Base-by-base conservation (phyloP, 2,797 vertebrate species). In the Diglossa cyanea region DNA sequence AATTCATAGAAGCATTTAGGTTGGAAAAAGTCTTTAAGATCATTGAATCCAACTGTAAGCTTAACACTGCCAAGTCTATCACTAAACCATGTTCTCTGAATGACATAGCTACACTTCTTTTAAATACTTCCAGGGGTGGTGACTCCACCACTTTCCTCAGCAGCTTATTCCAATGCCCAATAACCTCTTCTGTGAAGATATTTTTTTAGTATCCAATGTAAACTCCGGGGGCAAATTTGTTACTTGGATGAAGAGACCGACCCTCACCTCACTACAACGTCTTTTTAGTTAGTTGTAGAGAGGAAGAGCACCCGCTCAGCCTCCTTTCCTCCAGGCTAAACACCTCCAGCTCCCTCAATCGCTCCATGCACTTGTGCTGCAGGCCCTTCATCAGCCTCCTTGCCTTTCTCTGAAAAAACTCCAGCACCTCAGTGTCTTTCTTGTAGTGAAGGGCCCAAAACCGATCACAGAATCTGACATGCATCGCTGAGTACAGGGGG, bases 401-500 rank as follows among this genome's bases (percentile, higher is more conserved):
- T 54, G 18, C 13, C 26, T 7, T 54, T 54, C 23, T 72, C 31
- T 54, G 31, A 39, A 78, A 45, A 60, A 51, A n/a, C 13, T 66
- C 39, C 26, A 60, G 45, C 26, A 25, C 18, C 16, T 28, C 45
- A 40, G 6, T 42, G 45, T 53, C 35, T 35, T 53, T 60, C 15
- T 47, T 28, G 30, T 24, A 31, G 31, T 53, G 35, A 72, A 16
- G 35, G 33, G 16, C 47, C 66, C 66, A 72, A 60, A 47, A 42
- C 3, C 40, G 33, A 72, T 20, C 60, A 20, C 15, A 42, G 53
- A 9, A 54, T 58, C 11, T 47, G 6, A 37, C 0, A 0, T 40
- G 15, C 3, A 30, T 28, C 0, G 0, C 40, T 35, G 45, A 42
- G 21, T 37, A 42, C 19, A 48, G 13, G 13, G 9, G 13, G 13